phyloP scores from a whole-genome alignment of 1,140 invertebrate genomes.

The Tetragonula clypearis region DNA sequence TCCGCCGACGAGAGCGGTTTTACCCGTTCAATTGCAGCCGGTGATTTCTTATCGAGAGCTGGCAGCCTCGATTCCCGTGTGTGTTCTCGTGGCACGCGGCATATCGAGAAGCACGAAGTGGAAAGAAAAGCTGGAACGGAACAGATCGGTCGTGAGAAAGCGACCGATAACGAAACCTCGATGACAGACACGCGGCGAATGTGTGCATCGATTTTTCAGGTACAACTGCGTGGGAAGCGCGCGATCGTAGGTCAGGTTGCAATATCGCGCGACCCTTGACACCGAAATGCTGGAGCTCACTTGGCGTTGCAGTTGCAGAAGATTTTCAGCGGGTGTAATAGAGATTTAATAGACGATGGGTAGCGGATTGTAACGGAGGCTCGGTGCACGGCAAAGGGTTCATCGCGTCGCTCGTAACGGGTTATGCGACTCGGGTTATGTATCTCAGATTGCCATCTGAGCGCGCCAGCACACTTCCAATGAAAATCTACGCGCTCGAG shows the following conservation, averaged over 20 bases:
- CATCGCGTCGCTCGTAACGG: slow-evolving; percentile 46
- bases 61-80: background rate
- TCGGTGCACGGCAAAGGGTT: slow-evolving; percentile 21
- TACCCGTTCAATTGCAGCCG: background rate
- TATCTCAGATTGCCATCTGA: slow-evolving; percentile 55
- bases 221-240: slow-evolving; percentile 60
- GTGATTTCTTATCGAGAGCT: background rate
- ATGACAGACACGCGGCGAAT: slow-evolving; percentile 33
- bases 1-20: background rate
- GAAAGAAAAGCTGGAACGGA: background rate
- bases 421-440: background rate
- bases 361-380: slow-evolving; percentile 58
- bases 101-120: background rate
- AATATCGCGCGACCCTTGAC: slow-evolving; percentile 54
- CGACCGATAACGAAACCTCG: slow-evolving; percentile 34
- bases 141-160: slow-evolving; percentile 38
- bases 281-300: slow-evolving; percentile 17
- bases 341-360: slow-evolving; percentile 56
- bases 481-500: slow-evolving; percentile 17
- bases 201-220: slow-evolving; percentile 30
- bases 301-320: slow-evolving; percentile 8
- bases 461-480: slow-evolving; percentile 15
- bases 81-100: background rate
- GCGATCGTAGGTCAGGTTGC: slow-evolving; percentile 49
- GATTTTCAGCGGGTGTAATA: slow-evolving; percentile 58